Percentiles rank a stretch among this genome's conserved stretches.
phyloP scores from a whole-genome alignment of 2,888 invertebrate species.

The Mesodorylaimus sp. region DNA sequence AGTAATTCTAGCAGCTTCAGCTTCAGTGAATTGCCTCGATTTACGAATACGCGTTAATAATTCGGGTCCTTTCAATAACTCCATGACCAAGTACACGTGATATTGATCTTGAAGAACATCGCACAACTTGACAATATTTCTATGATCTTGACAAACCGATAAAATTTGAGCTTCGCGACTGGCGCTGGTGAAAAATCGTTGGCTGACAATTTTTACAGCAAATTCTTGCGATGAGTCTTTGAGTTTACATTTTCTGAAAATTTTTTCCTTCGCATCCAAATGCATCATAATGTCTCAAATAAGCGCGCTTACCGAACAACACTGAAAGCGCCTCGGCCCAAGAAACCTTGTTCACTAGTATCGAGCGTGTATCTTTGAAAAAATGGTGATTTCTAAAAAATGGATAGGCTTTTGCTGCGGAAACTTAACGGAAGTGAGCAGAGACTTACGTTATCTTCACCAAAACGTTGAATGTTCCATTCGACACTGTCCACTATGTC shows the following conservation, averaged over 20 bases:
- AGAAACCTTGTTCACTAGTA: constrained; percentile 43
- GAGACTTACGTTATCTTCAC: constrained; percentile 15
- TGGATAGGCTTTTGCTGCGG: neutral
- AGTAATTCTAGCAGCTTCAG: constrained; percentile 57
- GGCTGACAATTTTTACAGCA: constrained; percentile 68
- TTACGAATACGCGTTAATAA: constrained; percentile 48
- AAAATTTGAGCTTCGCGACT: constrained; percentile 57
- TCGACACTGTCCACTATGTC: constrained; percentile 30
- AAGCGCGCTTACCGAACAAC: constrained; percentile 43
- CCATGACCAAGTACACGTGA: constrained; percentile 74
- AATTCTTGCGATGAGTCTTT: constrained; percentile 52
- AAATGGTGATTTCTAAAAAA: constrained; percentile 55
- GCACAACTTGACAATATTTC: constrained; percentile 61
- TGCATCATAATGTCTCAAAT: neutral
- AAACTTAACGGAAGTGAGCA: too few relatives aligned
- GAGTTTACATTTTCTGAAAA: constrained; percentile 49
- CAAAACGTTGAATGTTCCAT: constrained; percentile 6
- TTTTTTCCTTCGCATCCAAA: neutral
- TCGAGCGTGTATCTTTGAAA: constrained; percentile 64
- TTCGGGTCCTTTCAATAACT: constrained; percentile 65
- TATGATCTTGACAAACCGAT: constrained; percentile 65
- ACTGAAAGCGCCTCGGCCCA: constrained; percentile 76
- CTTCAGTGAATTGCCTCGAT: constrained; percentile 52
- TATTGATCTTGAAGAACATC: constrained; percentile 65
- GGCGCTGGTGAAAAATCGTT: constrained; percentile 42